Base-by-base conservation (phyloP, 2,888 invertebrate species). In the Drosophila nr. fundita region DNA sequence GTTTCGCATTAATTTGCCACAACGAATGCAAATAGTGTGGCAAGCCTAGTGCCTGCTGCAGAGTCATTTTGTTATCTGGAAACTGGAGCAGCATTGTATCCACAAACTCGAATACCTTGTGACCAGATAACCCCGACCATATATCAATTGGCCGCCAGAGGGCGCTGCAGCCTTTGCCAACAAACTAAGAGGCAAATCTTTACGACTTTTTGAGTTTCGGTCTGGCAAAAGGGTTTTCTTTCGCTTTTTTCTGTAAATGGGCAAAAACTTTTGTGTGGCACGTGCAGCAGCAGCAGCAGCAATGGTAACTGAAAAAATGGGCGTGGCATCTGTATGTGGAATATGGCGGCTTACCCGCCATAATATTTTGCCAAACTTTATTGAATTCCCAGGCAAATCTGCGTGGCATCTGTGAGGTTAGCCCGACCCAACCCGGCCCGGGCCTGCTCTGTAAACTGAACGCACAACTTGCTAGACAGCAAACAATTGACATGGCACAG, bases 351-450 rank as follows among this genome's bases (percentile, higher is more conserved):
- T 72, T 76, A 74, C 69, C 45, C 68, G 79, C 81, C 81, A 87
- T 84, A 88, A 88, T 89, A 89, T 89, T 90, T 89, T 82, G 87
- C 77, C 84, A 90, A 87, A 87, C 90, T 90, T 90, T 87, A 87
- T 90, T 90, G 89, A 90, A 87, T 87, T 90, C 82, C 78, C 83
- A 68, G 66, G 70, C 73, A 78, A 88, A 90, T 82, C 84, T 87
- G 89, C 82, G 76, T 78, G 78, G 74, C 81, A 83, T 78, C 76
- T 74, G 69, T 53, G 67, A 71, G 71, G 71, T 71, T 65, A 36
- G 70, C 61, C 48, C 13, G n/a, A 32, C 49, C 54, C 66, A 45
- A 24, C 8, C 24, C 42, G 42, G n/a, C 42, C 13, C 6, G 21
- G 4, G 21, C 21, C 7, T 13, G 21, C 21, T 49, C 57, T 53